Conservation (phyloP, 2,797 vertebrate genomes). For the Danio choprae region DNA sequence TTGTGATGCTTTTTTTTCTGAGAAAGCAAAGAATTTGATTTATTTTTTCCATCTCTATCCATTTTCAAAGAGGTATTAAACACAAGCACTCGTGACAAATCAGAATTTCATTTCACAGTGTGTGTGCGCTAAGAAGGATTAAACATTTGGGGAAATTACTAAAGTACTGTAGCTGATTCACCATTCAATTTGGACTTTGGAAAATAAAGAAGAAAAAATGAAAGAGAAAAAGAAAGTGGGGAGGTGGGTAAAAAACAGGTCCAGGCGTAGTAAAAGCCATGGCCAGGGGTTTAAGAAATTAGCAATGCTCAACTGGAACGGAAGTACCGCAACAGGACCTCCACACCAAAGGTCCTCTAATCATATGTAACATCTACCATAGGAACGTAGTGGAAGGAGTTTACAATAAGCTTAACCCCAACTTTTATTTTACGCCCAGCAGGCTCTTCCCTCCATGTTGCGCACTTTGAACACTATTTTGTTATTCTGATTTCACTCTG, state of each 20-base stretch:
- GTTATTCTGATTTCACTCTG: constrained; percentile 83
- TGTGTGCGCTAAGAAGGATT: constrained; percentile 70
- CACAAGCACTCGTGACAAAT: constrained; percentile 54
- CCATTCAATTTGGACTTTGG: constrained; percentile 73
- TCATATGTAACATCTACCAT: constrained; percentile 82
- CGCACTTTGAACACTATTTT: constrained; percentile 86
- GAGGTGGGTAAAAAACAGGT: constrained; percentile 67
- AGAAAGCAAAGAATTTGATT: constrained; percentile 6
- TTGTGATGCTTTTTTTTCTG: background rate
- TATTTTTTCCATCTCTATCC: constrained; percentile 1
- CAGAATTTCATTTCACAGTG: constrained; percentile 57
- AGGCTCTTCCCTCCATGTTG: constrained; percentile 82
- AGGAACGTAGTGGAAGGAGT: constrained; percentile 81
- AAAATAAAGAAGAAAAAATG: constrained; percentile 44
- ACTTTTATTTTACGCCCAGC: constrained; percentile 86
- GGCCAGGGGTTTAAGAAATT: constrained; percentile 82
- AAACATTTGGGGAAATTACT: constrained; percentile 72
- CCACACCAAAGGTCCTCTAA: constrained; percentile 80
- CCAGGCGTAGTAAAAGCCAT: constrained; percentile 70
- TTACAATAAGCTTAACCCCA: constrained; percentile 89
- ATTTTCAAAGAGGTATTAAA: constrained; percentile 49
- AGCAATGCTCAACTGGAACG: constrained; percentile 85
- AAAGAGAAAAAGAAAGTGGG: constrained; percentile 45
- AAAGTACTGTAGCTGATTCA: constrained; percentile 73
- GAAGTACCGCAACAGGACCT: constrained; percentile 80